Evolutionary conservation across 2,888 invertebrate genomes (phyloP).

Genomic region (Leucania comma): DNA sequence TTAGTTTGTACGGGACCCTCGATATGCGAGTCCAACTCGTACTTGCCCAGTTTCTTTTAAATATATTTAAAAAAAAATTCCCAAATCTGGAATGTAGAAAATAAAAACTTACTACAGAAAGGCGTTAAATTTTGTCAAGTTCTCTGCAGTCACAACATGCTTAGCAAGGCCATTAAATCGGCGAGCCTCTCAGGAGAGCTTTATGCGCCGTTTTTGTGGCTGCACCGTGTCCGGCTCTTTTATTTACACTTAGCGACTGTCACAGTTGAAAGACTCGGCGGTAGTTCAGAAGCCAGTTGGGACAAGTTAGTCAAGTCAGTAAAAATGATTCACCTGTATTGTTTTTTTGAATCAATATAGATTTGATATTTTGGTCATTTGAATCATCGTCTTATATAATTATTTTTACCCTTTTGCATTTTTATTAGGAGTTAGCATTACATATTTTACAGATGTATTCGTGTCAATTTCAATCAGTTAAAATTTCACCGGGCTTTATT

Average conservation of each 20-base stretch:
- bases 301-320: neutral
- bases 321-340: neutral
- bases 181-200: conserved; percentile 71
- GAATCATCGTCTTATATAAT: neutral
- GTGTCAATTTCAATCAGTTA: no score
- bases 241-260: conserved; percentile 78
- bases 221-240: conserved; percentile 73
- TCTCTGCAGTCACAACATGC: conserved; percentile 36
- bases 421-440: neutral
- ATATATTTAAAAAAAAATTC: no score
- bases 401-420: neutral
- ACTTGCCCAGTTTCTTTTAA: no score
- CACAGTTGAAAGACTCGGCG: conserved; percentile 63
- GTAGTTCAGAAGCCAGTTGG: neutral
- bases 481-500: no score
- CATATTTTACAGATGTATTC: no score
- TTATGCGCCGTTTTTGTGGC: conserved; percentile 79
- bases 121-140: conserved; percentile 26
- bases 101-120: neutral
- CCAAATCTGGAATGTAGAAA: neutral
- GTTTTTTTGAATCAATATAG: neutral
- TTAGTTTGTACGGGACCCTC: no score
- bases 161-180: conserved; percentile 61
- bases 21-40: no score
- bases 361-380: neutral